Conservation (phyloP, 2,888 invertebrate species). For the Acrobasis repandana region DNA sequence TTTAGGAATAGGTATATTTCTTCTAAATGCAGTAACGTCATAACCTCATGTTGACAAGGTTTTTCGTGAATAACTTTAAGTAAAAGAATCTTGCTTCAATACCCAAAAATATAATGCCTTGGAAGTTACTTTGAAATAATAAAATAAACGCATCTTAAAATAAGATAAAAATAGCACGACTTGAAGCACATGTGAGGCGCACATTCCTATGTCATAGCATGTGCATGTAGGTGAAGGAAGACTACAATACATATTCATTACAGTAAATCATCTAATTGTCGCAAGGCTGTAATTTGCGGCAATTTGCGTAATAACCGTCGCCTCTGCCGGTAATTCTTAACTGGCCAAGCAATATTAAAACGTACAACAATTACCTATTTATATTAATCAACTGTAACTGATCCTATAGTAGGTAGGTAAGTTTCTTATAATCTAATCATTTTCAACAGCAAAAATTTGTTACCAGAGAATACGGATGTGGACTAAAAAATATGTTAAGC, state of each 20-base stretch:
- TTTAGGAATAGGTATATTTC: no score
- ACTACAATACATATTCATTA: conserved; percentile 55
- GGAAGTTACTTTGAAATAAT: no score
- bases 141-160: no score
- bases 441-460: background rate
- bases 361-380: conserved; percentile 27
- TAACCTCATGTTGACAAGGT: no score
- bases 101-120: no score
- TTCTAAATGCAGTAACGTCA: no score
- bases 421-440: background rate
- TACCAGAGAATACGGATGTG: no score
- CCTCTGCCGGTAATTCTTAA: conserved; percentile 51
- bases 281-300: conserved; percentile 57
- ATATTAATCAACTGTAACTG: conserved; percentile 9
- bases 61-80: no score
- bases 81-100: no score
- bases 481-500: no score
- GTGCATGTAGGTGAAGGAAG: conserved; percentile 45
- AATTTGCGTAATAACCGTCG: conserved; percentile 66
- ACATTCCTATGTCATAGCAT: background rate
- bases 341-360: conserved; percentile 28
- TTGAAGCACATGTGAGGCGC: background rate
- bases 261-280: conserved; percentile 66
- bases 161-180: no score
- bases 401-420: background rate